Base-by-base conservation (phyloP, 1,140 invertebrate genomes). In the Drosophila funebris region DNA sequence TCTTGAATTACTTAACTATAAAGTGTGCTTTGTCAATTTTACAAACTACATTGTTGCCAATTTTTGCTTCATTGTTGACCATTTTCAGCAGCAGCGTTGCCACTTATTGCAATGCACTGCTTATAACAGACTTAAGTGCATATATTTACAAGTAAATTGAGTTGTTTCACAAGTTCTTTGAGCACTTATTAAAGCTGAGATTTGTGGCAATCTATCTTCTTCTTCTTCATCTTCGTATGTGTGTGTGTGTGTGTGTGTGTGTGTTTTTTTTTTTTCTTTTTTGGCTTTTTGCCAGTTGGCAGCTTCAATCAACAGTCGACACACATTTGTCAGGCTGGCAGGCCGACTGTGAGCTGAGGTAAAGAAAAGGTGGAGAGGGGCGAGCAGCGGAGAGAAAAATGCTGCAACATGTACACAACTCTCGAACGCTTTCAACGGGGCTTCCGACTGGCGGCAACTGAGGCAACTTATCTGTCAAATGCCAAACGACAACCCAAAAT, bases 401-500 rank as follows among this genome's bases (percentile, higher is more conserved):
- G 39, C 63, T 73, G 64, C 70, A 68, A 73, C 69, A 72, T 72
- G 69, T 67, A 68, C 31, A 60, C 54, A 54, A 56, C 54, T 44
- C 63, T 60, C 18, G 63, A 58, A 41, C 39, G 66, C 64, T 72
- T 72, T 72, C 53, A 57, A 62, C 58, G 36, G 3, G n/a, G 24
- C 46, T 27, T 52, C 62, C 56, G 37, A 33, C 44, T 41, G 8
- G 11, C 53, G 31, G 33, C 53, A 58, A 50, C 54, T 22, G 27
- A 36, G 43, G 33, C 57, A 76, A 73, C 70, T 76, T 76, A 76
- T 77, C 72, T 57, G 75, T 75, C 75, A 77, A 74, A 74, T 66
- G 75, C 75, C 75, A 77, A 77, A 77, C 71, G 60, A 46, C 75
- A 74, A 63, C 66, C 68, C 18, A 73, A 77, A 77, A 77, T 77